Evolutionary conservation across 2,797 vertebrate genomes (phyloP).

Genomic region (Vipera ursinii): DNA sequence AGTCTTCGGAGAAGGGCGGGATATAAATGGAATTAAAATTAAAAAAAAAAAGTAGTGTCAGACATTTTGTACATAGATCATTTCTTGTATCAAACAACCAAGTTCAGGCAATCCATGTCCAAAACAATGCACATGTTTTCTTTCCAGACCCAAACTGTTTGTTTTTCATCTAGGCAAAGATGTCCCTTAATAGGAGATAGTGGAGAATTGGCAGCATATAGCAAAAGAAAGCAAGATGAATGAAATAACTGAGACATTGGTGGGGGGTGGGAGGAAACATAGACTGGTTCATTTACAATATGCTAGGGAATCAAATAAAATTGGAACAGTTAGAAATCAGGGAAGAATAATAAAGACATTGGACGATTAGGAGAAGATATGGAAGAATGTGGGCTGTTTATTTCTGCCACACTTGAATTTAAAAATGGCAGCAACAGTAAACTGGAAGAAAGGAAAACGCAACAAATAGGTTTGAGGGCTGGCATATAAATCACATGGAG

Average conservation of each 20-base stretch:
- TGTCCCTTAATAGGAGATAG: not conserved
- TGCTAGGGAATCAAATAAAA: not conserved
- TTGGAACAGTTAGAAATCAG: not conserved
- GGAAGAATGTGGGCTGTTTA: not conserved
- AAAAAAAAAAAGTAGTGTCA: no score
- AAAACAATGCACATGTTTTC: not conserved
- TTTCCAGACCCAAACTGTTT: not conserved
- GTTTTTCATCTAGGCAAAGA: not conserved
- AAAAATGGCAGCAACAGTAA: not conserved
- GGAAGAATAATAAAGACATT: not conserved
- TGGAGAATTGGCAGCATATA: not conserved
- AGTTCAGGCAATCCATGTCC: not conserved
- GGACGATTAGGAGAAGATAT: not conserved
- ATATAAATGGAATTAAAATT: no score
- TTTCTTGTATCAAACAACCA: not conserved
- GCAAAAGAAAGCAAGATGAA: not conserved
- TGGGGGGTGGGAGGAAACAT: not conserved
- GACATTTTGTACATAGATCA: not conserved
- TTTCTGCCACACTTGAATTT: not conserved
- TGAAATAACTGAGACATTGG: not conserved
- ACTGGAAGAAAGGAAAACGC: not conserved
- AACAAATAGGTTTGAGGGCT: not conserved
- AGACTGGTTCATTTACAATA: not conserved
- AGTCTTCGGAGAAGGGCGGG: no score
- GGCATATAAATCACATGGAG: no score